Conservation (phyloP, 2,113 vertebrate genomes). For the Laticauda laticaudata region DNA sequence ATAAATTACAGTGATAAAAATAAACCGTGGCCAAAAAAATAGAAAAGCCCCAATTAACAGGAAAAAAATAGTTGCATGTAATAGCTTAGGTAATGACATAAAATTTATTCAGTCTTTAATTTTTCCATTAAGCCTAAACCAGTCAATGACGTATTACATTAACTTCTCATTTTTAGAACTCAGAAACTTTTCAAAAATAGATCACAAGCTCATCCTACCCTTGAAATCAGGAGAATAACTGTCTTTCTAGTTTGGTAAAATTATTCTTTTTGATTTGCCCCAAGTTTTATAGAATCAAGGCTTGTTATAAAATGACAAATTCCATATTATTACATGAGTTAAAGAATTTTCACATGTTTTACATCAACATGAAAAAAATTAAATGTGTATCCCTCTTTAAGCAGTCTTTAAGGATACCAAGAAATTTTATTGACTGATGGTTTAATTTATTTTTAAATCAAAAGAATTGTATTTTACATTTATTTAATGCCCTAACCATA, state of each 20-base stretch:
- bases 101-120: not conserved
- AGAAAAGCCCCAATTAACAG: not conserved
- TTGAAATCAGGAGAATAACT: not conserved
- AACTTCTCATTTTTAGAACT: not conserved
- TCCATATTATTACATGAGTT: not conserved
- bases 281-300: not conserved
- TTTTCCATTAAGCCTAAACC: not conserved
- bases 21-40: not conserved
- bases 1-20: not conserved
- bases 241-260: not conserved
- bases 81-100: not conserved
- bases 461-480: not conserved
- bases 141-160: not conserved
- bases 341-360: not conserved
- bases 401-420: not conserved
- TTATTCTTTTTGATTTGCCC: not conserved
- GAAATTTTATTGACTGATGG: not conserved
- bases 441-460: not conserved
- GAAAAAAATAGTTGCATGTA: not conserved
- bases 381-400: not conserved
- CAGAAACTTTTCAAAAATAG: not conserved
- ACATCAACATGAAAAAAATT: not conserved
- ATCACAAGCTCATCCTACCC: not conserved
- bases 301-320: not conserved
- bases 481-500: not conserved